Base-by-base conservation (phyloP, 1,140 invertebrate species). In the Cydia pomonella region DNA sequence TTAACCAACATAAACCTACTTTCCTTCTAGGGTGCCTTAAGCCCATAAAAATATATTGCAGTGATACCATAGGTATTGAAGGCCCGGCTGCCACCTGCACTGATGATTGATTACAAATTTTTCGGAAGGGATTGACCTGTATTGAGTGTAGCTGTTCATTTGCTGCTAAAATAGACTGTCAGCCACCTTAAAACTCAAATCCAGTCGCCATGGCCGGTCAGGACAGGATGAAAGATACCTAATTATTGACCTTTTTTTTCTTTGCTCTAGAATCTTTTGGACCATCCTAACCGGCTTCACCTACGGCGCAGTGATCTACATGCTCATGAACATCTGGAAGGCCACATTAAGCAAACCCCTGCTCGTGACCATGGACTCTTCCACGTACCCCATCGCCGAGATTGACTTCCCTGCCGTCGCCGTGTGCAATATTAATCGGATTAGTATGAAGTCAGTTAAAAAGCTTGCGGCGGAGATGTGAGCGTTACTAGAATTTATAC, bases 371-470 rank as follows among this genome's bases (percentile, higher is more conserved):
- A 83, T 94, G 72, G 93, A 95, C 53, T 89, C 87, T 3, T 83
- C 83, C 0, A 89, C 88, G 2, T 93, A 94, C 76, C 93, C 93
- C 4, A 93, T 95, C 41, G 84, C 84, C 0, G 80, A 93, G 18
- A 87, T 95, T 3, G 87, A 93, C 64, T 95, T 94, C 82, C 94
- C 94, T 6, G 94, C 91, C 0, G 83, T 95, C 0, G 92, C 93
- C 1, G 73, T 95, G 4, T 95, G 94, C 79, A 93, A 93, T 73
- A 77, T 93, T 9, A 95, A 95, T 79, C 93, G 93, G 74, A 93
- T 95, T 13, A 94, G 94, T 77, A 88, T 80, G 73, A 86, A 82
- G 25, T 82, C 83, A 23, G 84, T 91, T 5, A 47, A 79, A 1
- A 44, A 84, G 16, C 79, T 86, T 41, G 89, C 91, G 7, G 66